Evolutionary conservation across 2,888 invertebrate genomes (phyloP).

Genomic region (Lepidochrysops patricia): DNA sequence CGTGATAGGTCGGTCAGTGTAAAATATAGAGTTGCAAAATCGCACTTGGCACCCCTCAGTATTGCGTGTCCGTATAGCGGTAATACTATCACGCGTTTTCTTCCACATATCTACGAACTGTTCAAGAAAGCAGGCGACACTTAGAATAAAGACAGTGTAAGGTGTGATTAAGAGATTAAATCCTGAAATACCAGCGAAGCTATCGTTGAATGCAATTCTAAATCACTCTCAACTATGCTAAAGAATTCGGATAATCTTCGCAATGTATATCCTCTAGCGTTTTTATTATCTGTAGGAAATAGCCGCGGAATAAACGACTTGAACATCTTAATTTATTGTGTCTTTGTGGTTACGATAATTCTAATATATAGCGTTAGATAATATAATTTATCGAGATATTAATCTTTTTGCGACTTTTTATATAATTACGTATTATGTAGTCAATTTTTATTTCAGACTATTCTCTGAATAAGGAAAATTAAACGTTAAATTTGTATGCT

Average conservation of each 20-base stretch:
- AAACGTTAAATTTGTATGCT: too few species aligned
- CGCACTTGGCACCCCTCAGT: too few species aligned
- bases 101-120: neutral
- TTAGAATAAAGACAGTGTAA: neutral
- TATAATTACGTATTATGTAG: too few species aligned
- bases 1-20: too few species aligned
- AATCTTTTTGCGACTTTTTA: too few species aligned
- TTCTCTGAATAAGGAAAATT: too few species aligned
- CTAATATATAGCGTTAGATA: neutral
- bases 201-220: neutral
- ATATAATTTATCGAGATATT: neutral
- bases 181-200: neutral
- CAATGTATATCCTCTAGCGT: neutral
- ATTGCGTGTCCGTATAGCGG: too few species aligned
- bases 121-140: neutral
- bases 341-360: constrained; percentile 3
- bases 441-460: too few species aligned
- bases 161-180: constrained; percentile 17
- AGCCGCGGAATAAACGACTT: neutral
- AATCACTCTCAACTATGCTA: neutral
- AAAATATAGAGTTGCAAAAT: too few species aligned
- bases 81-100: too few species aligned
- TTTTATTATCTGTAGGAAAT: constrained; percentile 2
- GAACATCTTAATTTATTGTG: constrained; percentile 1
- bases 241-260: neutral